Base-by-base conservation (phyloP, 2,113 vertebrate genomes). In the Athene cunicularia region DNA sequence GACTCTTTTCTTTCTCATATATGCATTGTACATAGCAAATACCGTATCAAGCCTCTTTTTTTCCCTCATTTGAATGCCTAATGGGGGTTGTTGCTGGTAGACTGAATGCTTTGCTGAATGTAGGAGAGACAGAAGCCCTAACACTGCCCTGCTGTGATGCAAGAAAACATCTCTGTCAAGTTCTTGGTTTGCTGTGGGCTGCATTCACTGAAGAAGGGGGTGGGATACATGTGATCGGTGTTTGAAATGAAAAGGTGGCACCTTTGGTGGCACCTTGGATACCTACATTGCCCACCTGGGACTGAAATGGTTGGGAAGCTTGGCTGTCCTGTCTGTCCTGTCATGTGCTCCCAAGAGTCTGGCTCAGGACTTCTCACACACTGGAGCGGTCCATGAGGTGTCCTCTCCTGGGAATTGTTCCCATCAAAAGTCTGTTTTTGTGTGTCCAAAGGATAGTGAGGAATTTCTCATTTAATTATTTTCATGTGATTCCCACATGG, bases 151-250 rank as follows among this genome's bases (percentile, higher is more conserved):
- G 10, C 26, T 47, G 18, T 45, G 41, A 33, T 30, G 33, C 28
- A 83, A n/a, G n/a, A 83, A 20, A 50, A 59, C 20, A 33, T 4
- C 12, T 83, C 32, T 63, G 7, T 63, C 0, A 0, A 8, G 52
- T 3, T 35, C 52, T 63, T 76, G 18, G 26, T 63, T 87, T 92
- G 32, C 39, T 39, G 18, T 23, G 39, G 62, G 32, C 33, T 70
- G 11, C 3, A 26, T 86, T 73, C 1, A 2, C 63, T 70, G 67
- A 49, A 63, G 52, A 74, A 86, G 14, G 27, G 26, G 5, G 3
- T 4, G 17, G 41, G 19, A 39, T 90, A 22, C 39, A 21, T 8
- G 6, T 12, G 9, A 16, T 12, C 0, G 0, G 45, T 32, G 12
- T 87, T 83, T 86, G 50, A 75, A 90, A 55, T 26, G 28, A n/a